Percentiles rank a stretch among this genome's conserved stretches.
phyloP scores from a whole-genome alignment of 2,888 invertebrate species.

The Liodrosophila aerea region DNA sequence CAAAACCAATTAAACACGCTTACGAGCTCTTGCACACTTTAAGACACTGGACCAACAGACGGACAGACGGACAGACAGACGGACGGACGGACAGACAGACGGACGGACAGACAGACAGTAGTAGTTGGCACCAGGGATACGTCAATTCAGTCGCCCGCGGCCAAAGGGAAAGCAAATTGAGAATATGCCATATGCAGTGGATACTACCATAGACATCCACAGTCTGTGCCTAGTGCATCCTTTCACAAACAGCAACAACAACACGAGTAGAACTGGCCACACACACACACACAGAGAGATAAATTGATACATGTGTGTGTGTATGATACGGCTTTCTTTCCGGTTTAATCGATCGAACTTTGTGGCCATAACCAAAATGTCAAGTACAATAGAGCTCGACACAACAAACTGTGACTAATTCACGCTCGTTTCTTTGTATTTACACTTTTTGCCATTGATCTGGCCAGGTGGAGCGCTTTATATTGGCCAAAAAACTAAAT shows the following conservation, averaged over 20 bases:
- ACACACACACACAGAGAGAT: constrained; percentile 1
- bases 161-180: constrained; percentile 36
- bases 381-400: constrained; percentile 22
- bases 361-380: constrained; percentile 40
- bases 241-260: constrained; percentile 31
- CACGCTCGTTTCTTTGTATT: too few species aligned
- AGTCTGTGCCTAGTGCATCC: constrained; percentile 22
- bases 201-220: background rate
- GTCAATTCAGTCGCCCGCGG: constrained; percentile 15
- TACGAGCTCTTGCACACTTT: constrained; percentile 1
- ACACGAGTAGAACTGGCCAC: background rate
- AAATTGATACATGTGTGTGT: background rate
- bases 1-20: constrained; percentile 53
- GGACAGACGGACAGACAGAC: too few species aligned
- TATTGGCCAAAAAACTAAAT: too few species aligned
- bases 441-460: too few species aligned
- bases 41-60: background rate
- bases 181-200: constrained; percentile 1
- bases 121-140: background rate
- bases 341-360: constrained; percentile 49
- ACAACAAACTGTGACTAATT: background rate
- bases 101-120: constrained; percentile 6
- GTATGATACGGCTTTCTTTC: constrained; percentile 37
- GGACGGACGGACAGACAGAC: constrained; percentile 8
- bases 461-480: too few species aligned